A percentile compares a stretch with the other conserved stretches of the same genome.
Conservation (phyloP, 2,113 vertebrate species). For the Mobula hypostoma region DNA sequence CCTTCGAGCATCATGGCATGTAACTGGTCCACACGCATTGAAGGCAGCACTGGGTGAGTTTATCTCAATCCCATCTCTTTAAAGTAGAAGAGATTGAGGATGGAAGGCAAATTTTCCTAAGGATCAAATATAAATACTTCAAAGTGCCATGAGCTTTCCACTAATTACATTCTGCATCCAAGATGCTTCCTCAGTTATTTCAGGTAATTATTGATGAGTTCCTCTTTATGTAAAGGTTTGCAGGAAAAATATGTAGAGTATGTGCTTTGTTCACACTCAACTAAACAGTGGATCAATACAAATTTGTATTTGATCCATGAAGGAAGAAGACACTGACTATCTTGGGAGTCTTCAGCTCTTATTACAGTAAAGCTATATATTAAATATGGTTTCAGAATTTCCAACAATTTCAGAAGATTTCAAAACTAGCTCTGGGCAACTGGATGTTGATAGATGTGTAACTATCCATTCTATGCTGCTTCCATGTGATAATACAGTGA, state of each 20-base stretch:
- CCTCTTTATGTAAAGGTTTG: not conserved
- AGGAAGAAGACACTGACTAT: not conserved
- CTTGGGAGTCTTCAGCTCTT: not conserved
- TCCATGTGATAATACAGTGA: no score
- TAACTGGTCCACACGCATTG: constrained; percentile 78
- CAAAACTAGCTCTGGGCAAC: not conserved
- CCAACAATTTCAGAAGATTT: not conserved
- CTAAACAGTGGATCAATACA: not conserved
- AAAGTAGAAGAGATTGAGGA: constrained; percentile 1
- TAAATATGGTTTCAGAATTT: not conserved
- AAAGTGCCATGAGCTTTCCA: not conserved
- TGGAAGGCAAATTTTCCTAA: not conserved
- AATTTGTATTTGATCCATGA: not conserved
- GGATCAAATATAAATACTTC: not conserved
- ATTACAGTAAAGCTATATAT: not conserved
- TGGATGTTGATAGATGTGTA: not conserved
- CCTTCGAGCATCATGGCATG: constrained; percentile 95
- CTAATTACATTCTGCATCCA: not conserved
- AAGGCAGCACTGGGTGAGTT: constrained; percentile 84
- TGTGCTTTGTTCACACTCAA: not conserved
- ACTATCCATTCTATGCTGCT: not conserved
- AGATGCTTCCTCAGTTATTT: not conserved
- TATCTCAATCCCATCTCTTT: constrained; percentile 25
- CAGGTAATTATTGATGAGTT: not conserved
- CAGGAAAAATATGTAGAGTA: not conserved